Evolutionary conservation across 2,797 vertebrate genomes (phyloP).

Genomic region (Mus spretus): DNA sequence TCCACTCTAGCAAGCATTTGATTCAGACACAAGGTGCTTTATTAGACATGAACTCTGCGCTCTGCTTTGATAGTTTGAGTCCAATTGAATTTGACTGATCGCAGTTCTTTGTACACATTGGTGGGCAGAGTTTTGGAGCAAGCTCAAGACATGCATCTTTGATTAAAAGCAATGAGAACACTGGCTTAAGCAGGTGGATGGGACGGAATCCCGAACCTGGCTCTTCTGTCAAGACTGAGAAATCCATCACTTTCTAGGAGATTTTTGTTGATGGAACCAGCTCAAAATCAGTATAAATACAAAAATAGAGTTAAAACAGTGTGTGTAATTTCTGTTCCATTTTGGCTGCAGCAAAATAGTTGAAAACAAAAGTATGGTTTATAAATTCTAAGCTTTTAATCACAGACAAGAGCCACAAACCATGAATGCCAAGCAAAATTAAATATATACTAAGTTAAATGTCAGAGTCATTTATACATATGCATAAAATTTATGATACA

Average conservation of each 20-base stretch:
- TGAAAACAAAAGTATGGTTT: conserved; percentile 34
- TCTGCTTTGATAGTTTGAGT: conserved; percentile 59
- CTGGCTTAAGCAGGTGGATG: background rate
- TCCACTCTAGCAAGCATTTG: conserved; percentile 2
- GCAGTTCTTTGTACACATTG: background rate
- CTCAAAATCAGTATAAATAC: conserved; percentile 23
- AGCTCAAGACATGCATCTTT: background rate
- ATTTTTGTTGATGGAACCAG: conserved; percentile 2
- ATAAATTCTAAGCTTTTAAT: conserved; percentile 49
- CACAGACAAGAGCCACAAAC: conserved; percentile 3
- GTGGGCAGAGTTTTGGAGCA: conserved; percentile 35
- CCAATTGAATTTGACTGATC: conserved; percentile 31
- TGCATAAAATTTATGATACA: conserved; percentile 25
- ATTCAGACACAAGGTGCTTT: conserved; percentile 17
- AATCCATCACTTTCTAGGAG: conserved; percentile 15
- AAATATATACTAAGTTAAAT: conserved; percentile 55
- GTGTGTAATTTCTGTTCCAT: conserved; percentile 41
- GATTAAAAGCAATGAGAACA: conserved; percentile 27
- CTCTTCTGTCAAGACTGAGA: conserved; percentile 13
- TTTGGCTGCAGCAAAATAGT: conserved; percentile 32
- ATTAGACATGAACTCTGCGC: background rate
- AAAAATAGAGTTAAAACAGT: conserved; percentile 47
- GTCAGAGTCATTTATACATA: conserved; percentile 53
- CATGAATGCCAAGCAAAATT: conserved; percentile 19
- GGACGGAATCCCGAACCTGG: conserved; percentile 20